Conservation (phyloP, 2,113 vertebrate species). For the Tachysurus fulvidraco region DNA sequence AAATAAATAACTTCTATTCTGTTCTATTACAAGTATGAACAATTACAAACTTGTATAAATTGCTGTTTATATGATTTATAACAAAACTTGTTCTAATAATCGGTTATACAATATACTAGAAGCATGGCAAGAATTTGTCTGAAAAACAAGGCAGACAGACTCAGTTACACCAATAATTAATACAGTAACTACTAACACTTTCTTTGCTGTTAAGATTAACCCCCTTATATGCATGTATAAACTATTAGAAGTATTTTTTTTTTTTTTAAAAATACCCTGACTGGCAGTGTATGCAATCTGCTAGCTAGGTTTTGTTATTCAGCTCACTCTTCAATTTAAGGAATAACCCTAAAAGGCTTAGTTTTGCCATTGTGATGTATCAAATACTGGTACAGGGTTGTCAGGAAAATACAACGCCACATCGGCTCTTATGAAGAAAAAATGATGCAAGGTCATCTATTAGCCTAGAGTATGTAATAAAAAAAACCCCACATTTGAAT, state of each 20-base stretch:
- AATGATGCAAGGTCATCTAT: not conserved
- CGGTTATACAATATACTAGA: not conserved
- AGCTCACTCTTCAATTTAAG: not conserved
- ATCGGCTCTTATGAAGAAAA: not conserved
- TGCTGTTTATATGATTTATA: not conserved
- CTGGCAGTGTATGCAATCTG: not conserved
- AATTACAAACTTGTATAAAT: conserved; percentile 29
- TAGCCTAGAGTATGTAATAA: not conserved
- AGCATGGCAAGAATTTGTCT: not conserved
- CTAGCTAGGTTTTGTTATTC: not conserved
- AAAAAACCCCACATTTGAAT: not conserved
- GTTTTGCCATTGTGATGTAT: not conserved
- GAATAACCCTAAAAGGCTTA: not conserved
- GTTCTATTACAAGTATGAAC: conserved; percentile 9
- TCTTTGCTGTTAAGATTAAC: not conserved
- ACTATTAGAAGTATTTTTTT: not conserved
- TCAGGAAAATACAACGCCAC: not conserved
- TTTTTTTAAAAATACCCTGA: too few relatives aligned
- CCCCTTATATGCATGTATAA: not conserved
- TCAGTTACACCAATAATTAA: not conserved
- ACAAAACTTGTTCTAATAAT: not conserved
- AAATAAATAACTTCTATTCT: conserved; percentile 25
- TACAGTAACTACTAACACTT: not conserved
- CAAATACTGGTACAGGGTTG: not conserved
- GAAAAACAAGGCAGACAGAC: not conserved